Conservation (phyloP, 2,888 invertebrate species). For the Athetis lepigone region DNA sequence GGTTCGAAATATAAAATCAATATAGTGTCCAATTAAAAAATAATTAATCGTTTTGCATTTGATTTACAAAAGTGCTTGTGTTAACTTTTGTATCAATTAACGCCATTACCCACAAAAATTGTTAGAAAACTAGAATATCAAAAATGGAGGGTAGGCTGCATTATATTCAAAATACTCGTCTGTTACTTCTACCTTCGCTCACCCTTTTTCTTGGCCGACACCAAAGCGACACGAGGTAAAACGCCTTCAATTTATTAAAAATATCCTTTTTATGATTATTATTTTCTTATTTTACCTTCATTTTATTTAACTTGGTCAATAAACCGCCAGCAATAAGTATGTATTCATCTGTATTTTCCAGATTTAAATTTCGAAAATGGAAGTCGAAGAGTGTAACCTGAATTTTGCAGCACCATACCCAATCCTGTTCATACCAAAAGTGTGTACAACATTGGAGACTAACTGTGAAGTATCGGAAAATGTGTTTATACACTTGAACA, state of each 20-base stretch:
- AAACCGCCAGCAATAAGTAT: slow-evolving; percentile 50
- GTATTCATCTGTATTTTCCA: slow-evolving; percentile 63
- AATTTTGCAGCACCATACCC: slow-evolving; percentile 74
- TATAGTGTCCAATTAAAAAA: neutral
- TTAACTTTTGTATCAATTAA: neutral
- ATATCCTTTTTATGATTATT: slow-evolving; percentile 58
- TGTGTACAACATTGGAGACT: slow-evolving; percentile 76
- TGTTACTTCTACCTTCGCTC: slow-evolving; percentile 70
- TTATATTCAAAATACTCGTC: slow-evolving; percentile 56
- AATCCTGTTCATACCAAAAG: slow-evolving; percentile 80
- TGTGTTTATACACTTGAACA: slow-evolving; percentile 79
- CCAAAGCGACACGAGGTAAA: slow-evolving; percentile 80
- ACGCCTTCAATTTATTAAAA: slow-evolving; percentile 66
- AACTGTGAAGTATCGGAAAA: slow-evolving; percentile 77
- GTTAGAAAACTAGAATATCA: slow-evolving; percentile 27
- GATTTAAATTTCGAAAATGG: slow-evolving; percentile 72
- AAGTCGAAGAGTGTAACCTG: slow-evolving; percentile 62
- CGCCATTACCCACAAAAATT: slow-evolving; percentile 31
- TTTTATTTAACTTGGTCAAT: slow-evolving; percentile 56
- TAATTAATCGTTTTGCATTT: slow-evolving; percentile 1
- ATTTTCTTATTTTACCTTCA: slow-evolving; percentile 76
- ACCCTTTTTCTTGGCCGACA: slow-evolving; percentile 66
- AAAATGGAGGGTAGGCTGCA: slow-evolving; percentile 68
- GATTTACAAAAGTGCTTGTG: slow-evolving; percentile 1
- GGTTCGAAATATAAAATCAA: slow-evolving; percentile 41